Evolutionary conservation across 2,888 invertebrate genomes (phyloP).

Genomic region (Aspidapion aeneum): DNA sequence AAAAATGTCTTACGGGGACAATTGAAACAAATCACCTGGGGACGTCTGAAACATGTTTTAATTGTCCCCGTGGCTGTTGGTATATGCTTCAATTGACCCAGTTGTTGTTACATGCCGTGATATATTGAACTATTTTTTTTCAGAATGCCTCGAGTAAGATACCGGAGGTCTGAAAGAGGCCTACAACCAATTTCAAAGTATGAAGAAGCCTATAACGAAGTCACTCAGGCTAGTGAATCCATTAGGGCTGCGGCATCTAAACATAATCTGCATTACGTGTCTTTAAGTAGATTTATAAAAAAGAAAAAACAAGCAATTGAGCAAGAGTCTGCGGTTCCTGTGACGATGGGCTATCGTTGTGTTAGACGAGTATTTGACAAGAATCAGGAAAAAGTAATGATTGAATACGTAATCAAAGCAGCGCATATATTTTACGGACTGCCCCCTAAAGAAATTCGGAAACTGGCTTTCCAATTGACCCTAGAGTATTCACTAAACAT

Average conservation of each 20-base stretch:
- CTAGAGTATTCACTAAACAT: constrained; percentile 17
- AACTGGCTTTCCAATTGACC: constrained; percentile 11
- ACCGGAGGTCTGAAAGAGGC: too few relatives aligned
- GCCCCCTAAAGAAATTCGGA: constrained; percentile 10
- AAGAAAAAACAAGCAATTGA: constrained; percentile 13
- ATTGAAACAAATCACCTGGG: constrained; percentile 2
- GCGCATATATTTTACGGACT: constrained; percentile 4
- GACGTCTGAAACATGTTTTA: constrained; percentile 9
- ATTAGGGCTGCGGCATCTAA: constrained; percentile 8
- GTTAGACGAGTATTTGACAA: constrained; percentile 10
- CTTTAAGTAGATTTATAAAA: constrained; percentile 10
- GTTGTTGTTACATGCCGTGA: too few relatives aligned
- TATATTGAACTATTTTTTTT: too few relatives aligned
- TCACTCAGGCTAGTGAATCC: background rate
- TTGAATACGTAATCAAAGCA: background rate
- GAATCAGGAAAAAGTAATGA: constrained; percentile 6
- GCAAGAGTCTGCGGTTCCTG: constrained; percentile 10
- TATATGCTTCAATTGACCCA: too few relatives aligned
- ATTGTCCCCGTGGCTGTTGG: constrained; percentile 2
- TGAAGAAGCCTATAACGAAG: constrained; percentile 7
- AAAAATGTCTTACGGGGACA: too few relatives aligned
- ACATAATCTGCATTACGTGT: constrained; percentile 4
- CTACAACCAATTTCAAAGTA: background rate
- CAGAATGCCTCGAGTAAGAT: too few relatives aligned
- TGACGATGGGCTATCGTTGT: constrained; percentile 15